Conservation (phyloP, 1,140 invertebrate species). For the Lanistes nyassanus region DNA sequence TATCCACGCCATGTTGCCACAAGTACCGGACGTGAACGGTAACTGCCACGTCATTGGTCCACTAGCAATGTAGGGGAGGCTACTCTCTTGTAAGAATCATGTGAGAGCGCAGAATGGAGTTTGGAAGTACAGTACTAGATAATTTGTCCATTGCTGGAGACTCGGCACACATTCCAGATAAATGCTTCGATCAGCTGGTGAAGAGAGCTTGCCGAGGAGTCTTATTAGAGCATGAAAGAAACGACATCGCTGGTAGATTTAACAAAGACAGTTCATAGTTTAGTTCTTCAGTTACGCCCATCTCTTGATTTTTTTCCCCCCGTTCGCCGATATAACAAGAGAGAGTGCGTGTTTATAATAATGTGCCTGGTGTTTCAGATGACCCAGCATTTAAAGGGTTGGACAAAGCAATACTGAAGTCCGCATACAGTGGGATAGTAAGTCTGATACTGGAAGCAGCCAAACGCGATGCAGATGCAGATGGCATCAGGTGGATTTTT, state of each 20-base stretch:
- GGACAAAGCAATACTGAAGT: conserved; percentile 46
- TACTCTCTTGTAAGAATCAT: conserved; percentile 15
- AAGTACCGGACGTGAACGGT: conserved; percentile 7
- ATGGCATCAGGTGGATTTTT: conserved; percentile 37
- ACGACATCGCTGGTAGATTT: conserved; percentile 37
- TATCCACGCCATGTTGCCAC: conserved; percentile 26
- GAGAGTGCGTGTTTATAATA: neutral
- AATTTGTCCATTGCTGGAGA: conserved; percentile 50
- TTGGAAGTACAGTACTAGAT: conserved; percentile 38
- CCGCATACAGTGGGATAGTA: conserved; percentile 42
- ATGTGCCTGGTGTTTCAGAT: conserved; percentile 29
- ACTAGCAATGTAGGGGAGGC: neutral
- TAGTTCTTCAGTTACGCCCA: neutral
- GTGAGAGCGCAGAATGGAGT: conserved; percentile 16
- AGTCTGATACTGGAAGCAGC: conserved; percentile 45
- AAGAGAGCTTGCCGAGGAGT: conserved; percentile 45
- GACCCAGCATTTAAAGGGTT: conserved; percentile 41
- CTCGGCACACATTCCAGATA: conserved; percentile 45
- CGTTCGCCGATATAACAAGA: no score
- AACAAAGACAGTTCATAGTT: neutral
- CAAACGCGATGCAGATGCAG: conserved; percentile 45
- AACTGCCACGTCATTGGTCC: conserved; percentile 24
- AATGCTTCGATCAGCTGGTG: conserved; percentile 42
- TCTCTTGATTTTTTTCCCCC: no score
- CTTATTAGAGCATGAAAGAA: conserved; percentile 35